Evolutionary conservation across 2,888 invertebrate species (phyloP).

Genomic region (Odontothrips loti): DNA sequence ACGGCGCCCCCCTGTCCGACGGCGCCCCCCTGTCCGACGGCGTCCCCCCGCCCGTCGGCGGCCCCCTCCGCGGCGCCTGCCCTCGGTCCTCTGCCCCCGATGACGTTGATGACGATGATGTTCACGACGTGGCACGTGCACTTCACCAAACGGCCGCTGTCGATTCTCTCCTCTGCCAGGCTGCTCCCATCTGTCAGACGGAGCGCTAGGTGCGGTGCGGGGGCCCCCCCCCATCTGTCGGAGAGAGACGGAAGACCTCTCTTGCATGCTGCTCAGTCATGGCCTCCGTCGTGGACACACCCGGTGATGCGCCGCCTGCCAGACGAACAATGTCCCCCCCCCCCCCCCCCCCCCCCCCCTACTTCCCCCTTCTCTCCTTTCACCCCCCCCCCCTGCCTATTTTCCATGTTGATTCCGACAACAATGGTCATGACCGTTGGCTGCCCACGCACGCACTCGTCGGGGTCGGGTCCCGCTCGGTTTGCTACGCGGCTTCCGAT

Average conservation of each 20-base stretch:
- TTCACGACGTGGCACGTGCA: too few species aligned
- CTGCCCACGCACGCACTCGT: too few species aligned
- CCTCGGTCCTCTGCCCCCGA: background rate
- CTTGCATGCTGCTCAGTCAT: background rate
- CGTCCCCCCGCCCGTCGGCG: too few species aligned
- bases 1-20: background rate
- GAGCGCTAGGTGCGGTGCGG: too few species aligned
- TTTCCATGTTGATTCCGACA: constrained; percentile 2
- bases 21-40: background rate
- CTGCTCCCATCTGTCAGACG: too few species aligned
- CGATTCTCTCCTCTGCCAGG: background rate
- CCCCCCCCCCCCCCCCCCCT: background rate
- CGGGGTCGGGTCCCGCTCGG: too few species aligned
- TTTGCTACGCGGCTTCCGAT: too few species aligned
- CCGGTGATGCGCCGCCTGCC: background rate
- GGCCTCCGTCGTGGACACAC: background rate
- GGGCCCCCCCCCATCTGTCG: too few species aligned
- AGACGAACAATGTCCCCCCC: background rate
- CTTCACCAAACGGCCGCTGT: background rate
- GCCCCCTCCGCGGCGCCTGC: background rate
- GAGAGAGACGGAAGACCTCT: too few species aligned
- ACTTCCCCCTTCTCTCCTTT: background rate
- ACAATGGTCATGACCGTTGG: constrained; percentile 4
- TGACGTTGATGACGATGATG: too few species aligned
- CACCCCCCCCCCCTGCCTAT: background rate